A percentile compares a stretch with the other conserved stretches of the same genome.
phyloP scores from a whole-genome alignment of 1,140 invertebrate genomes.

The Neodiprion pinetum region DNA sequence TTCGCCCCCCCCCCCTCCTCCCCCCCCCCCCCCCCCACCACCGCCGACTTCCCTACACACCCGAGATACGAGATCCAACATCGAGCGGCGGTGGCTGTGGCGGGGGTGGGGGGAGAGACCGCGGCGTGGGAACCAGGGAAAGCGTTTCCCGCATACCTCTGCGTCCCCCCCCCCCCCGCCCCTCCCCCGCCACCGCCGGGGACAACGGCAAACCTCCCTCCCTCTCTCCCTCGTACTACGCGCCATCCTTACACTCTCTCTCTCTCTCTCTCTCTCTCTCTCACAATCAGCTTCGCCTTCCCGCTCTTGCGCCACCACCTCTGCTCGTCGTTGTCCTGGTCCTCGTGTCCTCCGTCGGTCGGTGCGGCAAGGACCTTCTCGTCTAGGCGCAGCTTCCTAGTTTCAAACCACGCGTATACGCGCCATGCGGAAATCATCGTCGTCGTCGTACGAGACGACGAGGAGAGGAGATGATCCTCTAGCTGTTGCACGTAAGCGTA shows the following conservation, averaged over 20 bases:
- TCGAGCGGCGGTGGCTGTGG: neutral
- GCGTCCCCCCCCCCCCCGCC: constrained; percentile 11
- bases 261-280: constrained; percentile 16
- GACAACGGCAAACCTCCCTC: neutral
- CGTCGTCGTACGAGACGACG: too few relatives aligned
- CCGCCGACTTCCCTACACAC: neutral
- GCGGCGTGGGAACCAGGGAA: constrained; percentile 60
- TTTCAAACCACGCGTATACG: too few relatives aligned
- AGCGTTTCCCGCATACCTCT: constrained; percentile 59
- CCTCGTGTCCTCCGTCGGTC: constrained; percentile 13
- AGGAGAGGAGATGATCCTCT: too few relatives aligned
- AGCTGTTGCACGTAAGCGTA: too few relatives aligned
- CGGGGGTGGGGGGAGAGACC: constrained; percentile 34
- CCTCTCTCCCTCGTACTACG: neutral
- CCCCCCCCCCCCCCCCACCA: neutral
- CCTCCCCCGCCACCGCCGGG: neutral
- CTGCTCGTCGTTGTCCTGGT: constrained; percentile 1
- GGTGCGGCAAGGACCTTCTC: neutral
- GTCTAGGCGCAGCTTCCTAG: too few relatives aligned
- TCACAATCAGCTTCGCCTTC: too few relatives aligned
- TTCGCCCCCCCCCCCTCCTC: neutral
- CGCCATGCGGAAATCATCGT: too few relatives aligned
- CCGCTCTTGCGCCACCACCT: constrained; percentile 6
- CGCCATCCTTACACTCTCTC: constrained; percentile 21
- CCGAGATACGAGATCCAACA: constrained; percentile 1